Percentiles rank a stretch among this genome's conserved stretches.
Conservation (phyloP, 2,113 vertebrate species). For the Phalacrocorax carbo region DNA sequence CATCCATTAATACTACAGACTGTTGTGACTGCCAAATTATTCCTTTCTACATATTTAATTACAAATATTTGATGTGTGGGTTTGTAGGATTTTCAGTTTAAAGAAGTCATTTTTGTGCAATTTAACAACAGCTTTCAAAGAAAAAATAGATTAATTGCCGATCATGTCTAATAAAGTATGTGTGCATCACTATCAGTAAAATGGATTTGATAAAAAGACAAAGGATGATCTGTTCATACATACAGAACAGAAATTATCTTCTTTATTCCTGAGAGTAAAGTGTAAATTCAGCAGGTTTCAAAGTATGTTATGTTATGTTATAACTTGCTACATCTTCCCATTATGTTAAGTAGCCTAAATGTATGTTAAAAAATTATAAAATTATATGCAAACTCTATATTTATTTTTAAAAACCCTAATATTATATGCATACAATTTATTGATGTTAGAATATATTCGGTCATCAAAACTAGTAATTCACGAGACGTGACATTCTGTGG, state of each 20-base stretch:
- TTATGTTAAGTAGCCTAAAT: neutral
- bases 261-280: neutral
- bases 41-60: neutral
- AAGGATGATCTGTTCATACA: neutral
- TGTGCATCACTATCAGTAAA: neutral
- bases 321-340: neutral
- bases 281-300: neutral
- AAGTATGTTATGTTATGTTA: neutral
- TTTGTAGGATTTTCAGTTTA: neutral
- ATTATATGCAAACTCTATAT: neutral
- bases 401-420: neutral
- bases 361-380: neutral
- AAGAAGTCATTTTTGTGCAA: neutral
- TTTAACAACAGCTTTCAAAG: neutral
- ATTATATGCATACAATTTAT: neutral
- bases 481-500: neutral
- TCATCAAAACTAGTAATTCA: neutral
- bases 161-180: neutral
- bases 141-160: neutral
- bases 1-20: neutral
- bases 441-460: neutral
- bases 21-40: neutral
- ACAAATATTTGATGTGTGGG: accelerated
- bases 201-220: neutral
- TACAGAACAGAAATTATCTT: neutral